phyloP scores from a whole-genome alignment of 2,888 invertebrate species.

The Tanaodytes sp. region DNA sequence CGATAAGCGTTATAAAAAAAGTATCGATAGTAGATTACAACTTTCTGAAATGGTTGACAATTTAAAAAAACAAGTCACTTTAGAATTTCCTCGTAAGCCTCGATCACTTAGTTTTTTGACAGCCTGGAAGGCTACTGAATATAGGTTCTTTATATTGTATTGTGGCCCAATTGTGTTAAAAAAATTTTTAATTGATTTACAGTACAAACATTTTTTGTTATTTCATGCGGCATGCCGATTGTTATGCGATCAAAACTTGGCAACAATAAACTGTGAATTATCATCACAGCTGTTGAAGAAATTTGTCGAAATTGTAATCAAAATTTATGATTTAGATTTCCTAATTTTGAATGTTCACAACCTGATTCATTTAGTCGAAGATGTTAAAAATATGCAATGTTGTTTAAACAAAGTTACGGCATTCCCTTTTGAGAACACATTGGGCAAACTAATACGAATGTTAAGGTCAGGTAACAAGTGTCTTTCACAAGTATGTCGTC shows the following conservation, averaged over 20 bases:
- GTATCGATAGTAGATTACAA: neutral
- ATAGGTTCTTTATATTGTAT: constrained; percentile 20
- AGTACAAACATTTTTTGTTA: constrained; percentile 24
- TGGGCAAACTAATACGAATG: constrained; percentile 9
- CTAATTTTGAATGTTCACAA: constrained; percentile 21
- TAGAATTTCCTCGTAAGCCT: constrained; percentile 20
- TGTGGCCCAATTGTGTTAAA: constrained; percentile 17
- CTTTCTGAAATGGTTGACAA: neutral
- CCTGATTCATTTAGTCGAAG: constrained; percentile 34
- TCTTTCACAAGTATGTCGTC: constrained; percentile 14
- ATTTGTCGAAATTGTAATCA: neutral
- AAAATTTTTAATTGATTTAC: constrained; percentile 4
- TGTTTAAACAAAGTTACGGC: constrained; percentile 13
- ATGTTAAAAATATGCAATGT: constrained; percentile 25
- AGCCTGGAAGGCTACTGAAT: constrained; percentile 18
- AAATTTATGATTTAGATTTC: constrained; percentile 11
- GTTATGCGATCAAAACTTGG: constrained; percentile 18
- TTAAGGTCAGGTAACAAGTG: constrained; percentile 1
- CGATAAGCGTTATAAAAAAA: constrained; percentile 16
- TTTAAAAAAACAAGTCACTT: constrained; percentile 8
- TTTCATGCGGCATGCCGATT: constrained; percentile 20
- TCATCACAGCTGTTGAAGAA: constrained; percentile 12
- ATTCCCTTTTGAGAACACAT: constrained; percentile 15
- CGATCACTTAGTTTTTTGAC: neutral
- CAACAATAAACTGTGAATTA: constrained; percentile 1